Base-by-base conservation (phyloP, 1,140 invertebrate genomes). In the Drosophila eugracilis region DNA sequence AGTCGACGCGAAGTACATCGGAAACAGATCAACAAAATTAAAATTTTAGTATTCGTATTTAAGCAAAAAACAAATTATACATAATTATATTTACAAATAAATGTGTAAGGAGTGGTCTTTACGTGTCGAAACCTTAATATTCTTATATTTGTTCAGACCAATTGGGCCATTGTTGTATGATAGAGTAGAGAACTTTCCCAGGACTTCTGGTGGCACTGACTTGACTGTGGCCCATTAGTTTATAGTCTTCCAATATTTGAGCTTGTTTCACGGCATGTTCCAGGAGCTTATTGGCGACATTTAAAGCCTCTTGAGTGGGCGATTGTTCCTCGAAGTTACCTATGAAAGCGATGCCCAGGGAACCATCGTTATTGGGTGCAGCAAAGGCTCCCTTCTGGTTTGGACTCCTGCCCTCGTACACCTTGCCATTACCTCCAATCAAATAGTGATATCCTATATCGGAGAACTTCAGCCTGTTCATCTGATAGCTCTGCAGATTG, bases 371-470 rank as follows among this genome's bases (percentile, higher is more conserved):
- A 70, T 94, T 94, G 3, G 92, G 92, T 0, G 77, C 83, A 0
- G 94, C 92, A 67, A 95, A 94, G 0, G 94, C 93, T 0, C 94
- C 94, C 0, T 92, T 78, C 3, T 75, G 74, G 24, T 92, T 90
- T 92, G 94, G 94, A 4, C 93, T 94, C 14, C 95, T 92, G 10
- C 94, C 95, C 73, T 94, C 93, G 75, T 95, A 95, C 0, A 93
- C 92, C 12, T 93, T 93, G 0, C 94, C 94, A 86, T 95, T 95
- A 26, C 93, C 94, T 3, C 94, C 95, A 32, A 95, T 93, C 22
- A 95, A 59, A 69, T 95, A 95, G 66, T 92, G 94, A 62, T 94
- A 95, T 2, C 92, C 93, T 12, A 95, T 94, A 62, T 95, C 94
- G 26, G 76, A 83, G 91, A 94, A 49, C 76, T 79, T 5, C 65